A percentile compares a stretch with the other conserved stretches of the same genome.
phyloP scores from a whole-genome alignment of 2,797 vertebrate species.

The Lithobates pipiens region DNA sequence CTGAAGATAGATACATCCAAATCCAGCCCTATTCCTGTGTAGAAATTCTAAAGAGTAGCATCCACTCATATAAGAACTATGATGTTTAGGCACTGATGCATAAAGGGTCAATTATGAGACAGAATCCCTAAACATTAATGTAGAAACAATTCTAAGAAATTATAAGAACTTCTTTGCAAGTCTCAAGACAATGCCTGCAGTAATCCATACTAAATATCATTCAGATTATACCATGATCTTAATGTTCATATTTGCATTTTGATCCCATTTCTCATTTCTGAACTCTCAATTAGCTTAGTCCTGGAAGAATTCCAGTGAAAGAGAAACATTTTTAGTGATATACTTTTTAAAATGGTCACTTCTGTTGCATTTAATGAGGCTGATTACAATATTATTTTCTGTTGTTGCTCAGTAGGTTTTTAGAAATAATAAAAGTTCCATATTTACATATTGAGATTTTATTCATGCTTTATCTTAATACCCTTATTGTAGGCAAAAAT shows the following conservation, averaged over 20 bases:
- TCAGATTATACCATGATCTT: slow-evolving; percentile 7
- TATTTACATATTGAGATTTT: neutral
- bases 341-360: slow-evolving; percentile 21
- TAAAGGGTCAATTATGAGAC: too few relatives aligned
- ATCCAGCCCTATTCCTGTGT: neutral
- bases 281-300: slow-evolving; percentile 40
- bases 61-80: neutral
- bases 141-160: too few relatives aligned
- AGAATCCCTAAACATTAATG: too few relatives aligned
- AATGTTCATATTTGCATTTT: slow-evolving; percentile 40
- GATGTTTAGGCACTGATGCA: neutral
- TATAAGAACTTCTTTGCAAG: neutral
- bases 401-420: slow-evolving; percentile 19
- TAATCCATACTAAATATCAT: neutral
- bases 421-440: neutral
- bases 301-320: slow-evolving; percentile 29
- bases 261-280: slow-evolving; percentile 5
- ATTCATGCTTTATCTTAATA: neutral
- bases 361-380: slow-evolving; percentile 20
- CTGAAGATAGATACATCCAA: neutral
- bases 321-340: slow-evolving; percentile 36
- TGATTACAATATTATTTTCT: slow-evolving; percentile 25
- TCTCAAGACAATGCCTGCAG: too few relatives aligned
- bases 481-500: neutral
- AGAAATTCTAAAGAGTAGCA: too few relatives aligned